phyloP scores from a whole-genome alignment of 1,140 invertebrate species.

The Apocrypta bakeri region DNA sequence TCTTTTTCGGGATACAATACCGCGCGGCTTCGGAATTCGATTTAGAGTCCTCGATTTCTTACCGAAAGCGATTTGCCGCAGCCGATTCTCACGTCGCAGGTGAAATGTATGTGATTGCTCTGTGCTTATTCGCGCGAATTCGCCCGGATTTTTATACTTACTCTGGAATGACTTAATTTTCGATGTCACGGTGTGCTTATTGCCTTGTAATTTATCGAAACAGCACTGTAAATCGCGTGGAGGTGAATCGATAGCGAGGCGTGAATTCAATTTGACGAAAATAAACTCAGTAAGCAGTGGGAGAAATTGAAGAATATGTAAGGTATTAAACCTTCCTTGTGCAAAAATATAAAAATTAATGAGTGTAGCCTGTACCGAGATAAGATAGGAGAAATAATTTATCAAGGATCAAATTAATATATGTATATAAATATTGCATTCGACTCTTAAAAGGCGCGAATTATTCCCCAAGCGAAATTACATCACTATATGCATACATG shows the following conservation, averaged over 20 bases:
- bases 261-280: neutral
- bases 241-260: too few relatives aligned
- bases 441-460: neutral
- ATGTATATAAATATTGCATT: too few relatives aligned
- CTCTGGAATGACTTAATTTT: constrained; percentile 13
- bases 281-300: neutral
- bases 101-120: neutral
- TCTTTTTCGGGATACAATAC: neutral
- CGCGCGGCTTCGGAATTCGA: neutral
- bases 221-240: neutral
- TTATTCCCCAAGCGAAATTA: neutral
- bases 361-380: neutral
- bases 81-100: neutral
- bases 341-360: neutral
- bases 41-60: neutral
- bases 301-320: too few relatives aligned
- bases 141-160: neutral
- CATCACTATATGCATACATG: too few relatives aligned
- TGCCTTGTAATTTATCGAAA: neutral
- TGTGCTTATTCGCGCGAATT: too few relatives aligned
- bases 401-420: neutral
- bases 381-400: neutral
- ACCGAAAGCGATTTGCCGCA: neutral
- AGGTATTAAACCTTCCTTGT: too few relatives aligned
- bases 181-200: neutral